These are phyloP conservation scores for Hemithea aestivaria DNA, from an alignment of 2,888 invertebrate genomes.

Conservation along the genomic window DNA sequence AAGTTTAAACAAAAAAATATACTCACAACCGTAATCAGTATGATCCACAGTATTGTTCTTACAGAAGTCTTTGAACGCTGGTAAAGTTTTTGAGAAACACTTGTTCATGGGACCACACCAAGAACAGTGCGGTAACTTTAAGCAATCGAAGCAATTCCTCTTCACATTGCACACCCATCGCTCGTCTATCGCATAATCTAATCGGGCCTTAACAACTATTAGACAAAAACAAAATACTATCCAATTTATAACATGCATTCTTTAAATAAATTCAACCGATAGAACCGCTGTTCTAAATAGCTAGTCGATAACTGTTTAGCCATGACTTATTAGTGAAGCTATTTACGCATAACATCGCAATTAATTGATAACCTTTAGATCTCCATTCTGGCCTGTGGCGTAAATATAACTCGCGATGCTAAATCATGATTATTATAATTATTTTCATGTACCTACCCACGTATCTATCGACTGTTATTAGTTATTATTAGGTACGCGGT, in stretches of 20 bases:
- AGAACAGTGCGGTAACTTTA: constrained; percentile 58
- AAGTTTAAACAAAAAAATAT: too few relatives aligned
- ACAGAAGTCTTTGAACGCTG: constrained; percentile 40
- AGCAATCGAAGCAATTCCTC: constrained; percentile 54
- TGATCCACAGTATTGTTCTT: constrained; percentile 45
- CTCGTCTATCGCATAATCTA: constrained; percentile 44
- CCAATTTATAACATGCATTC: constrained; percentile 29
- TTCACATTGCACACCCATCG: constrained; percentile 62
- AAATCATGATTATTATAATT: constrained; percentile 6
- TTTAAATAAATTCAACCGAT: constrained; percentile 8
- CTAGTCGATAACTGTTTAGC: constrained; percentile 45
- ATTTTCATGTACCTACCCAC: not conserved
- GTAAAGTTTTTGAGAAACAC: constrained; percentile 54
- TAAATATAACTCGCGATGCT: constrained; percentile 34
- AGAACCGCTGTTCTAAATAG: constrained; percentile 23
- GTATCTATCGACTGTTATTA: too few relatives aligned
- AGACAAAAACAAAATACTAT: constrained; percentile 27
- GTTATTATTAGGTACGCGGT: too few relatives aligned
- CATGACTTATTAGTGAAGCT: constrained; percentile 44
- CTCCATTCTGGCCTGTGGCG: constrained; percentile 34
- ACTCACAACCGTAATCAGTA: constrained; percentile 52
- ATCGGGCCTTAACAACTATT: constrained; percentile 25
- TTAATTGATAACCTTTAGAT: constrained; percentile 62
- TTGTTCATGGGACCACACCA: constrained; percentile 58
- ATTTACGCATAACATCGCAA: constrained; percentile 40